These are phyloP conservation scores for Isurus oxyrinchus DNA, from an alignment of 2,113 vertebrate species.

Conservation along the genomic window DNA sequence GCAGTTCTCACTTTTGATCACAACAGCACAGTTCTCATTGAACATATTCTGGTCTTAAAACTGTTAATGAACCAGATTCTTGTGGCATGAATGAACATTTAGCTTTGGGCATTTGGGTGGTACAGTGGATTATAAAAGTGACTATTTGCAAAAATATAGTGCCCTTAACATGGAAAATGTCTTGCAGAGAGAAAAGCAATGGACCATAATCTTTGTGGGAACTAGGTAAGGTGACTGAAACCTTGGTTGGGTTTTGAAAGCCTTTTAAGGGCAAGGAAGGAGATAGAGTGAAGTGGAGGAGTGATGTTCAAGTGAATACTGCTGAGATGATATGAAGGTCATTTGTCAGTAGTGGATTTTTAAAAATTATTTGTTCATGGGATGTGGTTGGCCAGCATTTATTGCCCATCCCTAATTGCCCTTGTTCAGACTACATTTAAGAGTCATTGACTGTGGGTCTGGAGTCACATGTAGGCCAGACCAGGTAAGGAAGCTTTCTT, in stretches of 20 bases:
- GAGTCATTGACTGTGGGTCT: too few species aligned
- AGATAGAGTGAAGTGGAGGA: not conserved
- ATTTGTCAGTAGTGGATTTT: not conserved
- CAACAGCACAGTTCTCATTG: not conserved
- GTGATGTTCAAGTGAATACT: not conserved
- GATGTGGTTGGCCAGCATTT: too few species aligned
- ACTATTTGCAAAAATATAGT: not conserved
- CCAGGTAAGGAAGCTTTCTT: too few species aligned
- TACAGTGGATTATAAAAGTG: not conserved
- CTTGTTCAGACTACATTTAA: too few species aligned
- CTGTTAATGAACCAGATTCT: not conserved
- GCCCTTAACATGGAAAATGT: not conserved
- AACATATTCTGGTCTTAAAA: not conserved
- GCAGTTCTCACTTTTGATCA: not conserved
- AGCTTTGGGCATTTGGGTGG: not conserved
- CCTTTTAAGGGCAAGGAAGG: not conserved
- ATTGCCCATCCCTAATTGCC: too few species aligned
- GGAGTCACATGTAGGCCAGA: too few species aligned
- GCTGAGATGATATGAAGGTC: not conserved
- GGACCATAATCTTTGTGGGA: not conserved
- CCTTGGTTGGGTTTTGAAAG: not conserved
- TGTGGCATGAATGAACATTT: not conserved
- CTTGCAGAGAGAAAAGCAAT: not conserved
- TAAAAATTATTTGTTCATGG: too few species aligned
- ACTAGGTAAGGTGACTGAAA: not conserved